Percentiles rank a stretch among this genome's conserved stretches.
Conservation (phyloP, 2,113 vertebrate genomes). For the Paradisaea rubra region DNA sequence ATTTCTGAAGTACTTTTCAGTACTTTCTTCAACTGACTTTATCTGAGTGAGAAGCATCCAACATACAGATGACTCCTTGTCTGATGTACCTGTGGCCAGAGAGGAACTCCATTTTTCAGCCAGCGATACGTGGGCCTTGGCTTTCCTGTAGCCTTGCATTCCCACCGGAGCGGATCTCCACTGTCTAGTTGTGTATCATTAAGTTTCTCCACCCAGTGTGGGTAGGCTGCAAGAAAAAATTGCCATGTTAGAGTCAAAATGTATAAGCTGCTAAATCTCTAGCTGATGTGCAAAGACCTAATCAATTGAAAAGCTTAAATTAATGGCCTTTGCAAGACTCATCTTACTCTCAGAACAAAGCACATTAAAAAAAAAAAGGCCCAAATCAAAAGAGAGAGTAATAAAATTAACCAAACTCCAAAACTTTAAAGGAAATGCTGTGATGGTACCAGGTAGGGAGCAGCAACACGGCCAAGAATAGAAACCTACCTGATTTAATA, state of each 20-base stretch:
- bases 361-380: not conserved
- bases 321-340: not conserved
- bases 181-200: conserved; percentile 94
- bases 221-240: conserved; percentile 76
- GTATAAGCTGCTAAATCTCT: not conserved
- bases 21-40: not conserved
- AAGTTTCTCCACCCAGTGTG: conserved; percentile 90
- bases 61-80: not conserved
- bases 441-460: not conserved
- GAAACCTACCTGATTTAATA: not conserved
- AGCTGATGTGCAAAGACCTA: not conserved
- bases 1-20: not conserved
- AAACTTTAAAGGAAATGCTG: not conserved
- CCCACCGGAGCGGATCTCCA: conserved; percentile 89
- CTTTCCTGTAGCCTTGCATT: conserved; percentile 89
- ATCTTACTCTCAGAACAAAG: not conserved
- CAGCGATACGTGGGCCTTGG: conserved; percentile 90
- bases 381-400: not conserved
- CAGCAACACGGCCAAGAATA: not conserved
- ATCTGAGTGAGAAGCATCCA: not conserved
- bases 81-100: conserved; percentile 81
- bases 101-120: conserved; percentile 84
- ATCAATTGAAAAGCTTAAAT: not conserved
- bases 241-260: not conserved
- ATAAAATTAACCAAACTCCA: not conserved